phyloP scores from a whole-genome alignment of 2,797 vertebrate species.

The Varecia variegata region DNA sequence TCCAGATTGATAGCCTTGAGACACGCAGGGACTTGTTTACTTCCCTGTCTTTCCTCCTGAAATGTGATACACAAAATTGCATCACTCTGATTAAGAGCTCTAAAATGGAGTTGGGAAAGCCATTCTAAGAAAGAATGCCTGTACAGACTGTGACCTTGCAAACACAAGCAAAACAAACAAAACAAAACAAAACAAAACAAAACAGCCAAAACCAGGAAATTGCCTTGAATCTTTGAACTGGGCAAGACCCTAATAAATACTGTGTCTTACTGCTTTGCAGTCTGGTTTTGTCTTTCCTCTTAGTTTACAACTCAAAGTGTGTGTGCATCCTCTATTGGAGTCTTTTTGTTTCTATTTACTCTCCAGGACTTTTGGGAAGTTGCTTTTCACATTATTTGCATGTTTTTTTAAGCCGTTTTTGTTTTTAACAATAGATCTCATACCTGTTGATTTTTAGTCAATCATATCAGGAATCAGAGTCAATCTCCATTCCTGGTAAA shows the following conservation, averaged over 20 bases:
- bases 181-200: not conserved
- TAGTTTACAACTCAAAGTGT: not conserved
- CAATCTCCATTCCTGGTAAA: not conserved
- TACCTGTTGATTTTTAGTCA: not conserved
- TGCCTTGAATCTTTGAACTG: not conserved
- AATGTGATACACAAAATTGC: not conserved
- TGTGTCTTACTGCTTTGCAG: not conserved
- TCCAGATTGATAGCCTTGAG: not conserved
- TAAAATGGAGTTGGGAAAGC: not conserved
- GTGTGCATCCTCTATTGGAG: fast-evolving
- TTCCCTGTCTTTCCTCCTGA: not conserved
- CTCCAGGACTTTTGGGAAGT: not conserved
- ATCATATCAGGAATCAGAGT: not conserved
- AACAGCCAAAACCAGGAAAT: not conserved
- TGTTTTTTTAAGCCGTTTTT: not conserved
- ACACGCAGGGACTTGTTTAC: not conserved
- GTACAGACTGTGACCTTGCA: not conserved
- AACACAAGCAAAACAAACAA: not conserved
- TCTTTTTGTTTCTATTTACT: not conserved
- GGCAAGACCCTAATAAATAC: not conserved
- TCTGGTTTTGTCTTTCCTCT: not conserved
- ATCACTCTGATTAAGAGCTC: not conserved
- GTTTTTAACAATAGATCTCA: not conserved
- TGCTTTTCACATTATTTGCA: not conserved
- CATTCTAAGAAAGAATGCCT: not conserved